These are phyloP conservation scores for Dorcus hopei DNA, from an alignment of 2,888 invertebrate genomes.

Conservation along the genomic window DNA sequence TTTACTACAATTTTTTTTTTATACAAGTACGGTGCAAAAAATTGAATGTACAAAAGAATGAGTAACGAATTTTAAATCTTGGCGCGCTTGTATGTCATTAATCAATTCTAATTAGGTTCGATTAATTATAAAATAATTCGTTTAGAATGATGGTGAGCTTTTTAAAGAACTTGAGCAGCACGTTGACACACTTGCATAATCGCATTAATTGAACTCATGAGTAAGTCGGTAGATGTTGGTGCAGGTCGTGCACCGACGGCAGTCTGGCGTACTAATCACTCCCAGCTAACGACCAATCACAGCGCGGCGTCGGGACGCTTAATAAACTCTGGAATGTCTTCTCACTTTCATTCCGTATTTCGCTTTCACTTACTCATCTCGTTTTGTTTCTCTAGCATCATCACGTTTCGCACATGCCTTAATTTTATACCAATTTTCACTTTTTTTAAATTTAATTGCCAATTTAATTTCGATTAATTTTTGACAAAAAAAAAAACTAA, in stretches of 20 bases:
- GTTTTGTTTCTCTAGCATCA: background rate
- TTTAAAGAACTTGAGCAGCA: background rate
- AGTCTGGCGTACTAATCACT: slow-evolving; percentile 34
- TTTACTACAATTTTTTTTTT: background rate
- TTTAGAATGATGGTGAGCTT: too few species aligned
- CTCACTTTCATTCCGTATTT: slow-evolving; percentile 32
- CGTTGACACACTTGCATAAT: slow-evolving; percentile 26
- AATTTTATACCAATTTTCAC: too few species aligned
- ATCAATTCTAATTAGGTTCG: background rate
- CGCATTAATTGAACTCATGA: slow-evolving; percentile 36
- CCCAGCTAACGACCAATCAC: slow-evolving; percentile 35
- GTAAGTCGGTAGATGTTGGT: slow-evolving; percentile 38
- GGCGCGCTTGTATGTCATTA: background rate
- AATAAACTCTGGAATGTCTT: slow-evolving; percentile 37
- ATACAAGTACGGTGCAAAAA: background rate
- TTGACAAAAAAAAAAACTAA: too few species aligned
- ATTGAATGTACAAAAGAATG: too few species aligned
- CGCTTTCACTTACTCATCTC: slow-evolving; percentile 10
- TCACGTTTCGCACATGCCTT: too few species aligned
- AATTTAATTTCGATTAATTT: too few species aligned
- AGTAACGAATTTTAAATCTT: background rate
- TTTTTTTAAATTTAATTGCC: too few species aligned
- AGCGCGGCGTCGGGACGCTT: slow-evolving; percentile 33
- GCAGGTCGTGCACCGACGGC: slow-evolving; percentile 38
- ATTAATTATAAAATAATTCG: background rate